These are phyloP conservation scores for Siphamia tubifer DNA, from an alignment of 2,113 vertebrate genomes.

Conservation along the genomic window DNA sequence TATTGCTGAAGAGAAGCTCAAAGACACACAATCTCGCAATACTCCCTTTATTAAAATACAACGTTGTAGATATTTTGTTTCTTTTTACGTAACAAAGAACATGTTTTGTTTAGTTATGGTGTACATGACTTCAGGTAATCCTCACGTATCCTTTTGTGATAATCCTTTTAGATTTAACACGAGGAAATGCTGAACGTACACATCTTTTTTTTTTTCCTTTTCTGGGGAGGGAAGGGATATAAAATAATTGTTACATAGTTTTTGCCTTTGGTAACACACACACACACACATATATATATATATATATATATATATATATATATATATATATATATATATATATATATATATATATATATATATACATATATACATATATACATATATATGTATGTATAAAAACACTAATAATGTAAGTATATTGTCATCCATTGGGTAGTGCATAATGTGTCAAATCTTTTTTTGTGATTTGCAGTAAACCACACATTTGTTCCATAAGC, in stretches of 20 bases:
- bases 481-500: slow-evolving; percentile 11
- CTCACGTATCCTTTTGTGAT: slow-evolving; percentile 5
- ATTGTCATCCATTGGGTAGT: slow-evolving; percentile 38
- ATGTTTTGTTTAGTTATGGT: neutral
- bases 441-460: slow-evolving; percentile 13
- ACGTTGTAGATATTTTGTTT: slow-evolving; percentile 23
- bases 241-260: slow-evolving; percentile 43
- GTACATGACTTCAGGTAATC: slow-evolving; percentile 21
- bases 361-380: slow-evolving; percentile 43
- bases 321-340: slow-evolving; percentile 26
- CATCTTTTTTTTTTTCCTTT: slow-evolving; percentile 1
- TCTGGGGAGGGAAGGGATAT: slow-evolving; percentile 1
- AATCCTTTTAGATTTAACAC: slow-evolving; percentile 35
- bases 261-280: slow-evolving; percentile 58
- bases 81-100: slow-evolving; percentile 6
- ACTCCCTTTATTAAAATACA: slow-evolving; percentile 61
- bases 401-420: slow-evolving; percentile 45
- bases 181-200: slow-evolving; percentile 13
- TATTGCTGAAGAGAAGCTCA: slow-evolving; percentile 13
- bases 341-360: slow-evolving; percentile 29
- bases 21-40: slow-evolving; percentile 41
- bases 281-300: slow-evolving; percentile 43
- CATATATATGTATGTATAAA: too few species aligned
- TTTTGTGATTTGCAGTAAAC: slow-evolving; percentile 10
- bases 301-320: slow-evolving; percentile 37